Evolutionary conservation across 1,140 invertebrate species (phyloP).

Genomic region (Macrotrachela quadricornifera): DNA sequence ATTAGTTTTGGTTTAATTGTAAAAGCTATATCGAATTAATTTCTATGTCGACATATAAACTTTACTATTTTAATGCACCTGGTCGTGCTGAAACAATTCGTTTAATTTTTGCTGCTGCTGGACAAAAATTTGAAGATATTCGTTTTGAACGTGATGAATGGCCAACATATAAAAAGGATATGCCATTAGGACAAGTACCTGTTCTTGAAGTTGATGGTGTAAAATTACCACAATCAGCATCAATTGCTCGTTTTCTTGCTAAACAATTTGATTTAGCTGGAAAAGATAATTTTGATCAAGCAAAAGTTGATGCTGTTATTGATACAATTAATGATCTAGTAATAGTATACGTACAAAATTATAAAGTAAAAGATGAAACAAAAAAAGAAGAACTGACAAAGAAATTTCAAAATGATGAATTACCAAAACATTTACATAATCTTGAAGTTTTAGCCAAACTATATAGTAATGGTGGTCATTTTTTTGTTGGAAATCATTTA

Average conservation of each 20-base stretch:
- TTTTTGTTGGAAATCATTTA: too few species aligned
- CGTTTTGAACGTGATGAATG: neutral
- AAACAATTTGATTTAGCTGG: neutral
- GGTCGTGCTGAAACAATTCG: conserved; percentile 14
- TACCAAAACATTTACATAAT: too few species aligned
- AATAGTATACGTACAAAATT: neutral
- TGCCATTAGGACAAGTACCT: neutral
- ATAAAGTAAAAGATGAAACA: too few species aligned
- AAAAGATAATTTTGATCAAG: neutral
- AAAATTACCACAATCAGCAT: neutral
- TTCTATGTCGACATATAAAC: neutral
- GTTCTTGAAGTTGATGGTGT: neutral
- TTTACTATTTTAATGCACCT: conserved; percentile 14
- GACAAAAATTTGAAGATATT: conserved; percentile 1
- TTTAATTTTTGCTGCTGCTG: conserved; percentile 7
- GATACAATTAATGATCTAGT: neutral
- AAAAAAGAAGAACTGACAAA: too few species aligned
- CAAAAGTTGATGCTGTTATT: neutral
- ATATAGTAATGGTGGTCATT: too few species aligned
- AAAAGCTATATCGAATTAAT: too few species aligned
- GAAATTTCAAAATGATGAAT: too few species aligned
- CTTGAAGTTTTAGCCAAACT: too few species aligned
- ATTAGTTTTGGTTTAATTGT: too few species aligned
- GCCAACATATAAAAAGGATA: neutral
- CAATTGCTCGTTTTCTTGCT: neutral